Evolutionary conservation across 2,797 vertebrate species (phyloP), one percentile per base, ranked within the genome.

Genomic region (Dipus sagitta): DNA sequence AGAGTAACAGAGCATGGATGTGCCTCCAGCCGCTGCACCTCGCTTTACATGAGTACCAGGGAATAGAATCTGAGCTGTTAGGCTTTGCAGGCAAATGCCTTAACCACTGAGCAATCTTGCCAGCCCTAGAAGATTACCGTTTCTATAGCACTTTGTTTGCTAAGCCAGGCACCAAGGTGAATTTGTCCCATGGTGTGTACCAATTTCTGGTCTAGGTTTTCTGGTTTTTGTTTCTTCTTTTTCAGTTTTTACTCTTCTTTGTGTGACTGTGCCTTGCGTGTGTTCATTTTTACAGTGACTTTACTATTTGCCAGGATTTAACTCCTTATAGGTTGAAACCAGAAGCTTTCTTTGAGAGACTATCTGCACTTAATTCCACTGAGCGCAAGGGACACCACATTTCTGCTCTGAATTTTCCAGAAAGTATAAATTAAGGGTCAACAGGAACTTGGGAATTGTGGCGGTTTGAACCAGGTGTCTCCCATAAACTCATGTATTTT

Each of bases 341-440:
- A 54, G 17, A 14, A 32, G 5, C 26, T 75, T 90, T 91, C 60
- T 52, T 90, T 13, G 58, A 67, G 60, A 88, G 5, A 76, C 71
- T 82, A 86, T 52, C 52, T 91, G 20, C 24, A 62, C 68, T 70
- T 88, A 47, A 47, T 92, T 24, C 76, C 32, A 54, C 14, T 60
- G 34, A 9, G n/a, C 21, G 38, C 0, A 0, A 74, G 9, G 15
- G 18, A 20, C 71, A 28, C 20, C 23, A 64, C n/a, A 13, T 65
- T 34, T 62, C 30, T 81, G 24, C 21, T 62, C 47, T 12, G 20
- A 68, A 79, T n/a, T 83, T 93, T 76, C 24, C 62, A 84, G 32
- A 24, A 52, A 34, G 4, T 42, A 86, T 62, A 91, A 79, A 91
- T 65, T 60, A 58, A 92, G n/a, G 84, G 20, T 76, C 52, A 91